Evolutionary conservation across 2,888 invertebrate species (phyloP), one percentile per base, ranked within the genome.

Genomic region (Hemistola chrysoprasaria): DNA sequence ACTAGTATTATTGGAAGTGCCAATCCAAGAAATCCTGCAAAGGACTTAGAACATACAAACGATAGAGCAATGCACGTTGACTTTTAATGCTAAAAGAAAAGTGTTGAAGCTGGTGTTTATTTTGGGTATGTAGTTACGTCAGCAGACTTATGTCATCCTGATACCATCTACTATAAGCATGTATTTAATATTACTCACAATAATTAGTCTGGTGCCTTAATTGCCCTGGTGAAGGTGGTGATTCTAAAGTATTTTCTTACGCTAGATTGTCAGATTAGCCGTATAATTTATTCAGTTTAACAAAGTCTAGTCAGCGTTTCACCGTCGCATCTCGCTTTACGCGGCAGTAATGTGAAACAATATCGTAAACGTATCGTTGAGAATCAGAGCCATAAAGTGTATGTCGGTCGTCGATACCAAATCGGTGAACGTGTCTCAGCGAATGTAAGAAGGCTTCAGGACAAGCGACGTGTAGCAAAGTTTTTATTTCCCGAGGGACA

Each of bases 401-500:
- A 72, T 69, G 75, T 78, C 69, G 76, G 75, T 73, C 69, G 73
- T 78, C 69, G 75, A 73, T 73, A 78, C 73, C 72, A 77, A 85
- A 85, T 85, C 84, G 81, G 78, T 71, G 73, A 79, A 78, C 79
- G 78, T 78, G 82, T 83, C 76, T 70, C 62, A 71, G 69, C 75
- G 78, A 78, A 73, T 76, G 82, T 78, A 78, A 78, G 82, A 78
- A 79, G 84, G 85, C 79, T 82, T 82, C 82, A 83, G 84, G 82
- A 80, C 81, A 79, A 77, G 84, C 82, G 86, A 83, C 84, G 84
- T 81, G 85, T 84, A 80, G 84, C 84, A 87, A 88, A 88, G 81
- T 87, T 88, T 87, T 87, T 87, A 87, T 87, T 88, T 88, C 87
- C 87, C 88, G 47, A 37, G 87, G 82, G 88, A 76, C 76, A 73